Percentiles rank a stretch among this genome's conserved stretches.
Conservation (phyloP, 2,888 invertebrate species). For the Deroplatys truncata region DNA sequence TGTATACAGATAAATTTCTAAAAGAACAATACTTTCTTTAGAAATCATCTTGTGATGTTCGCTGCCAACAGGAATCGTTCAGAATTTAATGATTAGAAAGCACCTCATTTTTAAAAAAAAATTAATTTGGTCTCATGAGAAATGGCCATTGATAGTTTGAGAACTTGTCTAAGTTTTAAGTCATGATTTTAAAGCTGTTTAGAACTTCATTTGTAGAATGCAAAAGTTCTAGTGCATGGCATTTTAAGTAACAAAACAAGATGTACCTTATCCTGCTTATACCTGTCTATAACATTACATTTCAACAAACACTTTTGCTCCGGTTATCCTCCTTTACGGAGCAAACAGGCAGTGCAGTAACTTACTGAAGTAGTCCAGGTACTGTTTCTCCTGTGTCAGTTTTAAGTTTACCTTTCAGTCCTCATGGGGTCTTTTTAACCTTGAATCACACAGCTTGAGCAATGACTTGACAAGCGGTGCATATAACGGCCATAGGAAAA, state of each 20-base stretch:
- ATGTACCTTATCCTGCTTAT: not conserved
- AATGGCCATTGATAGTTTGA: not conserved
- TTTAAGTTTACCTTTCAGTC: not conserved
- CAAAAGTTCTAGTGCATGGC: not conserved
- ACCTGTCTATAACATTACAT: not conserved
- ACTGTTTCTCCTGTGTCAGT: not conserved
- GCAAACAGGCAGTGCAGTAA: not conserved
- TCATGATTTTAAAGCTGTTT: not conserved
- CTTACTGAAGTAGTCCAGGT: not conserved
- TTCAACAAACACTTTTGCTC: not conserved
- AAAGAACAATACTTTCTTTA: not conserved
- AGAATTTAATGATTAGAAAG: not conserved
- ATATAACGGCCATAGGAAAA: constrained; percentile 60
- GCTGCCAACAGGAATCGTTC: not conserved
- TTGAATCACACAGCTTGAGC: not conserved
- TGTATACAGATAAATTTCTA: not conserved
- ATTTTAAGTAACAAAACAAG: not conserved
- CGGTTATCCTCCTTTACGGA: not conserved
- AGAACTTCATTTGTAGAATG: not conserved
- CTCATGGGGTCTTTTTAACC: not conserved
- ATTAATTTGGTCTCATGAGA: not conserved
- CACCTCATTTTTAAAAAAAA: not conserved
- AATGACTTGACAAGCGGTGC: constrained; percentile 41
- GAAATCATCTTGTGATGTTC: not conserved
- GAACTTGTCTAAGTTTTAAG: not conserved